Conservation (phyloP, 2,888 invertebrate species). For the Drosophila robusta region DNA sequence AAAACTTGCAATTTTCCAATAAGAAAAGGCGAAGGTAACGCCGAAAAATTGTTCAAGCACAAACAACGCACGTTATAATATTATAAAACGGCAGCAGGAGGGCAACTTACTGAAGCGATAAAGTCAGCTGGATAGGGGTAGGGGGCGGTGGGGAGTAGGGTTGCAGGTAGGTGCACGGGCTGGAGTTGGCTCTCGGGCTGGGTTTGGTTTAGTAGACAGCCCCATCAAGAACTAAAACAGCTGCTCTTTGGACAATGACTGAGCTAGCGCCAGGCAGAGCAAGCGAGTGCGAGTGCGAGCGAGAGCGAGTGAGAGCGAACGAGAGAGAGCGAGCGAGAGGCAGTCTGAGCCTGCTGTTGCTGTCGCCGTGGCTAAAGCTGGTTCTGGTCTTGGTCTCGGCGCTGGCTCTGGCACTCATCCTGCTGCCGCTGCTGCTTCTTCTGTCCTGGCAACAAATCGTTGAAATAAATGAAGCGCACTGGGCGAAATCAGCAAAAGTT, state of each 20-base stretch:
- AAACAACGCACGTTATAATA: slow-evolving; percentile 81
- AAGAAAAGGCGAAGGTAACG: slow-evolving; percentile 74
- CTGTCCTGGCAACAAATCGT: slow-evolving; percentile 77
- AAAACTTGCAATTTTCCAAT: slow-evolving; percentile 78
- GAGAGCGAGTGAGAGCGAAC: not conserved
- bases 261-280: slow-evolving; percentile 22
- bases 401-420: slow-evolving; percentile 26
- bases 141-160: not conserved
- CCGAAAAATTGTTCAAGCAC: slow-evolving; percentile 79
- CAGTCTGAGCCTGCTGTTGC: slow-evolving; percentile 13
- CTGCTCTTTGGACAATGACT: slow-evolving; percentile 75
- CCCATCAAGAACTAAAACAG: slow-evolving; percentile 79
- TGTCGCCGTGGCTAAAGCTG: slow-evolving; percentile 22
- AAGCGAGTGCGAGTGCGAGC: not conserved
- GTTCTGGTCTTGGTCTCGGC: slow-evolving; percentile 19
- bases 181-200: not conserved
- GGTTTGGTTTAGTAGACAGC: slow-evolving; percentile 50
- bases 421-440: slow-evolving; percentile 29
- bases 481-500: slow-evolving; percentile 81
- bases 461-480: slow-evolving; percentile 81
- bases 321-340: slow-evolving; percentile 2
- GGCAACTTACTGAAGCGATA: slow-evolving; percentile 77
- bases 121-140: slow-evolving; percentile 53
- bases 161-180: not conserved
- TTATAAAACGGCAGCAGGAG: slow-evolving; percentile 73